phyloP scores from a whole-genome alignment of 2,888 invertebrate species.

The Macrostomum cliftonense region DNA sequence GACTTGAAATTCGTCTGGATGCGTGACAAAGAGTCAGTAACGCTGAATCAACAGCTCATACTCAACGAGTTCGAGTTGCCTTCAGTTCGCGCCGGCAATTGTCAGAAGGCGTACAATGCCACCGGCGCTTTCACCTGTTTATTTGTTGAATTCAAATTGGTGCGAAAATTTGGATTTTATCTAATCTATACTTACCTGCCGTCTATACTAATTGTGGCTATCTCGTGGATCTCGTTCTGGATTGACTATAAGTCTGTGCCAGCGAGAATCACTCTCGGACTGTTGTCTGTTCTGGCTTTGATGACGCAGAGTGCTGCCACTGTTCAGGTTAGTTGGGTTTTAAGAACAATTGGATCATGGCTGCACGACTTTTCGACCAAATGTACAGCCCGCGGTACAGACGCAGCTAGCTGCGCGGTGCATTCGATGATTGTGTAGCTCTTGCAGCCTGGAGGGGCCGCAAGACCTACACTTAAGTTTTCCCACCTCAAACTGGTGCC shows the following conservation, averaged over 20 bases:
- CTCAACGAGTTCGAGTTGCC: conserved; percentile 9
- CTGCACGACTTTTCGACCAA: too few relatives aligned
- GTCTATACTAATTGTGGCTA: conserved; percentile 7
- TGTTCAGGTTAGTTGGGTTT: not conserved
- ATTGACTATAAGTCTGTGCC: conserved; percentile 11
- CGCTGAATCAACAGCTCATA: not conserved
- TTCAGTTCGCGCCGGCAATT: not conserved
- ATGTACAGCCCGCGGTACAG: too few relatives aligned
- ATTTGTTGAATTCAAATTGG: conserved; percentile 7
- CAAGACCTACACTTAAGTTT: too few relatives aligned
- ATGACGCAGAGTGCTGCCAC: conserved; percentile 11
- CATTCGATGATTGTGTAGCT: too few relatives aligned
- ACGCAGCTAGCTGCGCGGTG: too few relatives aligned
- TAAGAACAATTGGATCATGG: too few relatives aligned
- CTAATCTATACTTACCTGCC: conserved; percentile 11
- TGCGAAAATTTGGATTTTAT: conserved; percentile 12
- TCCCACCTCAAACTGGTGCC: too few relatives aligned
- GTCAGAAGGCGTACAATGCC: conserved; percentile 6
- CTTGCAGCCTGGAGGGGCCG: too few relatives aligned
- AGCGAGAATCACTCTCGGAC: conserved; percentile 10
- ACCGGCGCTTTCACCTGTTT: conserved; percentile 9
- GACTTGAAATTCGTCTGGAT: conserved; percentile 9
- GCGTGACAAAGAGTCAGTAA: not conserved
- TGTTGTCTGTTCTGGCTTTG: conserved; percentile 8
- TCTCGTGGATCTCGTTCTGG: conserved; percentile 11